Evolutionary conservation across 2,113 vertebrate species (phyloP), one percentile per base, ranked within the genome.

Genomic region (Diadophis punctatus): DNA sequence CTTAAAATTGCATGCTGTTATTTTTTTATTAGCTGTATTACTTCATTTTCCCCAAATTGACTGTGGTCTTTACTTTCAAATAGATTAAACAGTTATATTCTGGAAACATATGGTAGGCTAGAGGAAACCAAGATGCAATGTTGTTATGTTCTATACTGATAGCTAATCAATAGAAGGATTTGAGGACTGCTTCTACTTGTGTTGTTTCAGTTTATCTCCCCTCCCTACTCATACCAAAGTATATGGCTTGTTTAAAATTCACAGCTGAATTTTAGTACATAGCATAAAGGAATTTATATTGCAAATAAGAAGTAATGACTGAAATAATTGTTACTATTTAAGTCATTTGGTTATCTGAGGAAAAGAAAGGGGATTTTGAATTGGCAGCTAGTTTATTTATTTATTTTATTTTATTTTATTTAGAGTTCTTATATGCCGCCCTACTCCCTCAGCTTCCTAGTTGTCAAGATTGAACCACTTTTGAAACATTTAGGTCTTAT

Each of bases 1-100:
- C 94, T 96, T 95, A 94, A 96, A 95, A 96, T 96, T 95, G 23
- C 85, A 94, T 95, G 94, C 94, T 94, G 89, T 95, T 39, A 95
- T 95, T 80, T 55, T 58, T 96, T 96, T 96, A 95, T 95, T 93
- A 96, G 89, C 91, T 43, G 3, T 94, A 94, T 93, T 95, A 93
- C 91, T 96, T 95, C 93, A 93, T 97, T 96, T 96, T 94, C 90
- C 89, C 92, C 48, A 93, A 94, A 84, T 91, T 95, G n/a, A 58
- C 94, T 46, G 53, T 96, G 94, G 94, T 92, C 60, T 94, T 96
- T 94, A 91, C 89, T 92, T 92, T 94, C 92, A 96, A 96, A 94
- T 22, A 16, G 74, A 96, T 93, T 91, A 96, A 93, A 94, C 12
- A 93, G 90, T 92, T 94, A 63, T 87, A 90, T 27, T 1, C 39